Evolutionary conservation across 1,140 invertebrate genomes (phyloP), one percentile per base, ranked within the genome.

Genomic region (Notospermus geniculatus): DNA sequence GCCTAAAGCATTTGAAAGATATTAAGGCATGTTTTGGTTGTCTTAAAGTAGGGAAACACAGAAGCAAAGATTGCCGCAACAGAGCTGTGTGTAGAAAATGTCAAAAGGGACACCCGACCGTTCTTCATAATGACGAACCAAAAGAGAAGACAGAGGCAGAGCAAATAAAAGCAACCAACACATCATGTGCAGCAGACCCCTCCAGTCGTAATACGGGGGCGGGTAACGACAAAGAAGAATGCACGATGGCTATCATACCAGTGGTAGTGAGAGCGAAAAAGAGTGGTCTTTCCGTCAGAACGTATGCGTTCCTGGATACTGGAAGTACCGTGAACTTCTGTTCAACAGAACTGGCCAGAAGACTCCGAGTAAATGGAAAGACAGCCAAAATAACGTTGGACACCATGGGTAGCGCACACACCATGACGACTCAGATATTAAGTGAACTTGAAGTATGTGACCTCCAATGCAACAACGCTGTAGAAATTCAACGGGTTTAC

Each of bases 311-410:
- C 46, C 9, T 50, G n/a, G 46, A 50, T n/a, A 5, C 46, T 50
- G 46, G 46, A 7, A 50, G 25, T n/a, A 50, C n/a, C 4, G 46
- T 50, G 4, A 23, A 19, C 46, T 50, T 50, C 25, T 50, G 46
- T n/a, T 7, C 46, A 27, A n/a, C 5, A 23, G 9, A 9, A 4
- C n/a, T 50, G 19, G n/a, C n/a, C 5, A 19, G 25, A 5, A 5
- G 25, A 50, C n/a, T 23, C 4, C 55, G 61, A 15, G 41, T 23
- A 25, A 28, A 22, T 28, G 61, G 61, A 28, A 63, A 63, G 50
- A 25, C 23, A 15, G 15, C 2, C 5, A 23, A 27, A 32, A 17
- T 59, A 54, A 43, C n/a, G 1, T 39, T 63, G 4, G 29, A 53
- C 27, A 57, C 22, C 13, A 28, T 22, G 28, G 46, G 36, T 25